phyloP scores from a whole-genome alignment of 2,888 invertebrate genomes.

The Leptopilina drosophilae region DNA sequence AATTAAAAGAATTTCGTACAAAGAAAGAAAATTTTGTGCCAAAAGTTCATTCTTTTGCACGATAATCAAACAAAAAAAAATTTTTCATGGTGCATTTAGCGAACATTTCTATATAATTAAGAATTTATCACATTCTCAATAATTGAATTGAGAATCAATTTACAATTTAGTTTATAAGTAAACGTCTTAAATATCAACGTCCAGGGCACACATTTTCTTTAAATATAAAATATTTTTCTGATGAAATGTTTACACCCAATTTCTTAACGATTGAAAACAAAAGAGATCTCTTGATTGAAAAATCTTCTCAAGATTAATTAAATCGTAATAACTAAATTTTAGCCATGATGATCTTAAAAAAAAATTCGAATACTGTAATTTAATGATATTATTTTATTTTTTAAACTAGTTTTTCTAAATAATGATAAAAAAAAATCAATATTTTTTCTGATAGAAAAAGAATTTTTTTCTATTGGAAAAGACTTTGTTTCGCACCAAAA shows the following conservation, averaged over 20 bases:
- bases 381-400: constrained; percentile 10
- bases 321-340: too few relatives aligned
- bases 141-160: too few relatives aligned
- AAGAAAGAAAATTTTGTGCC: constrained; percentile 1
- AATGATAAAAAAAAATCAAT: not conserved
- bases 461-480: not conserved
- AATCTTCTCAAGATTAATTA: too few relatives aligned
- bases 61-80: constrained; percentile 16
- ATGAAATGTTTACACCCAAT: not conserved
- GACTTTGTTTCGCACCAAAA: not conserved
- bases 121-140: too few relatives aligned
- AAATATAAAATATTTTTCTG: not conserved
- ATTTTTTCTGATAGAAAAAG: not conserved
- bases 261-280: not conserved
- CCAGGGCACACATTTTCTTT: not conserved
- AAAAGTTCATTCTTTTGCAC: not conserved
- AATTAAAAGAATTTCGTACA: not conserved
- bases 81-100: not conserved
- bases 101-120: not conserved
- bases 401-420: not conserved
- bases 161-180: not conserved
- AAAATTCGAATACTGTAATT: too few relatives aligned
- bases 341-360: too few relatives aligned
- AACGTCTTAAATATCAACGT: not conserved
- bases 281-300: too few relatives aligned